phyloP scores from a whole-genome alignment of 2,888 invertebrate genomes.

The Conistra vaccinii region DNA sequence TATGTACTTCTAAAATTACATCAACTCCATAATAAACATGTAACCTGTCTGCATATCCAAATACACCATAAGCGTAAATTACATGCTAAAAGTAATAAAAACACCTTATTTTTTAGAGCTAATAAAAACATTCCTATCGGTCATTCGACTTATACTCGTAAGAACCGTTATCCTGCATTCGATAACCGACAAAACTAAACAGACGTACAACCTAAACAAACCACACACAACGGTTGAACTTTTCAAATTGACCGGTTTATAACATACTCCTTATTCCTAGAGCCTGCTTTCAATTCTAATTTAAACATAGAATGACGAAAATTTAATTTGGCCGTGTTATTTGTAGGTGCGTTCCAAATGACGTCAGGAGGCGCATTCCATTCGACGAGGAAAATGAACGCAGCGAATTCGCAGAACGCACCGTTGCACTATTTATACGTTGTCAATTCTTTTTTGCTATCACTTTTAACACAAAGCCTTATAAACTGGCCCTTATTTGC shows the following conservation, averaged over 20 bases:
- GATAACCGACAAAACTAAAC: conserved; percentile 68
- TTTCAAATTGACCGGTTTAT: conserved; percentile 33
- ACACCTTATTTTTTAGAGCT: conserved; percentile 75
- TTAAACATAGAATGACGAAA: conserved; percentile 64
- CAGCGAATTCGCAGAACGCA: conserved; percentile 84
- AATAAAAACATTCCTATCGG: conserved; percentile 73
- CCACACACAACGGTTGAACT: conserved; percentile 18
- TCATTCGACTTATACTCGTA: conserved; percentile 64
- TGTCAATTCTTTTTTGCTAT: conserved; percentile 67
- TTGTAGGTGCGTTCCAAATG: conserved; percentile 77
- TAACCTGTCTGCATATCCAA: conserved; percentile 37
- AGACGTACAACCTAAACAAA: conserved; percentile 10
- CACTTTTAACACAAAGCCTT: conserved; percentile 27
- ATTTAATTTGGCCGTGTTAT: conserved; percentile 65
- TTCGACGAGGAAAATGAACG: conserved; percentile 86
- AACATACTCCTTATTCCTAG: conserved; percentile 53
- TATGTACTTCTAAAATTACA: conserved; percentile 32
- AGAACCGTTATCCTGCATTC: conserved; percentile 76
- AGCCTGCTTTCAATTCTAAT: conserved; percentile 56
- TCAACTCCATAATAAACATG: conserved; percentile 10
- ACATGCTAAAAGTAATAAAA: conserved; percentile 71
- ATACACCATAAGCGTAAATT: conserved; percentile 63
- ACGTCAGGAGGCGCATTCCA: conserved; percentile 86
- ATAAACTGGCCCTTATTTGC: conserved; percentile 61
- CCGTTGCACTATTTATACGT: conserved; percentile 87